These are phyloP conservation scores for Onchidella celtica DNA, from an alignment of 2,888 invertebrate species.

Conservation along the genomic window DNA sequence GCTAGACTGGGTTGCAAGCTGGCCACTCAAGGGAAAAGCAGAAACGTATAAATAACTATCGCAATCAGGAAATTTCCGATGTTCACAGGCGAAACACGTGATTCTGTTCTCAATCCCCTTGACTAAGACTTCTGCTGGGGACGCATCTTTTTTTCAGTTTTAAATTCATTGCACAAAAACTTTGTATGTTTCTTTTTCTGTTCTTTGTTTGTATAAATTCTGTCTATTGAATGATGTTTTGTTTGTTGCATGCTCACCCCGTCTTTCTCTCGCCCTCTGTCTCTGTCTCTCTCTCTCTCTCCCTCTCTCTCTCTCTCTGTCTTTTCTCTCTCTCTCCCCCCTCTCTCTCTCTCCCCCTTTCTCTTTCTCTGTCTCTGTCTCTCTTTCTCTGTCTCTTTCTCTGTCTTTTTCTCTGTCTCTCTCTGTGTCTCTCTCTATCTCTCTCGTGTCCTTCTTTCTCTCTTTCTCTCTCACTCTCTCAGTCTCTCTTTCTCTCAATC, in stretches of 20 bases:
- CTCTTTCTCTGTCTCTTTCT: not conserved
- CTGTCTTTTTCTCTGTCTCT: not conserved
- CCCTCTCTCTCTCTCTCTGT: slow-evolving; percentile 17
- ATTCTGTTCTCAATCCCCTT: no score
- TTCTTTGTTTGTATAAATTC: no score
- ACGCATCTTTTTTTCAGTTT: no score
- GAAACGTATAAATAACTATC: no score
- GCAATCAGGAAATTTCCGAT: no score
- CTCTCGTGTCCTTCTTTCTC: not conserved
- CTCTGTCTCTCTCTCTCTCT: slow-evolving; percentile 11
- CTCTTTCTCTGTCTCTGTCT: not conserved
- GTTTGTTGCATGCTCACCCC: not conserved
- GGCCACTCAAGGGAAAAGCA: no score
- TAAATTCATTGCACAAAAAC: no score
- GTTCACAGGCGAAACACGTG: no score
- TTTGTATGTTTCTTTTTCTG: no score
- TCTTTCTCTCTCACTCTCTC: not conserved
- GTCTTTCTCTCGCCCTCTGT: slow-evolving; percentile 7
- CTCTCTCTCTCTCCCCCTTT: not conserved
- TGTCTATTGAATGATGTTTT: no score
- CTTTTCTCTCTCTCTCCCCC: not conserved
- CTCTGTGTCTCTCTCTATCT: not conserved
- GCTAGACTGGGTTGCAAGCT: no score
- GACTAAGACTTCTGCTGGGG: no score
- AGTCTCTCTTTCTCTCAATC: slow-evolving; percentile 2